A percentile compares a stretch with the other conserved stretches of the same genome.
These are phyloP conservation scores for Drosophila picticornis DNA, from an alignment of 2,888 invertebrate species.

Conservation along the genomic window DNA sequence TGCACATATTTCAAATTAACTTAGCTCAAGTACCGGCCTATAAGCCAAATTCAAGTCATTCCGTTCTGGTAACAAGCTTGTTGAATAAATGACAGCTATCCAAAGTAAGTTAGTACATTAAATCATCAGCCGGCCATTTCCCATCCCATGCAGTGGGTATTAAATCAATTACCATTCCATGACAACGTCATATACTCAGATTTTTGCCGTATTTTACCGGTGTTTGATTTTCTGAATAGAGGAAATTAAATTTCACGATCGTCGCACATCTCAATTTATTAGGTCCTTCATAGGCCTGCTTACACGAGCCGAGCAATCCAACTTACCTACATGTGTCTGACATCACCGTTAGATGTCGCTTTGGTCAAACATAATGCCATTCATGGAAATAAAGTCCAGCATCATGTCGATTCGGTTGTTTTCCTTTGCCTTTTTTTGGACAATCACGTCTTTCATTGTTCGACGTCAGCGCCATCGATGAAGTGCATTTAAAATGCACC, in stretches of 20 bases:
- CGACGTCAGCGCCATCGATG: constrained; percentile 5
- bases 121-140: background rate
- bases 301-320: constrained; percentile 15
- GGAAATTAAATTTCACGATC: constrained; percentile 82
- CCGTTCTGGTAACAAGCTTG: background rate
- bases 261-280: constrained; percentile 47
- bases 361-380: constrained; percentile 36
- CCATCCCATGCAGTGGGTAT: constrained; percentile 3
- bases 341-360: constrained; percentile 3
- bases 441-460: constrained; percentile 46
- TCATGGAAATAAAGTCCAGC: constrained; percentile 61
- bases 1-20: background rate
- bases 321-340: constrained; percentile 9
- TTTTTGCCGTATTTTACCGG: background rate
- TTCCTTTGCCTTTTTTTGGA: constrained; percentile 27
- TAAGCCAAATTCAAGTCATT: background rate
- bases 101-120: background rate
- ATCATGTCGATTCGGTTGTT: constrained; percentile 10
- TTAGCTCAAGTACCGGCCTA: background rate
- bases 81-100: background rate
- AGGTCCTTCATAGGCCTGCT: background rate
- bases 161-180: constrained; percentile 10
- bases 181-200: background rate
- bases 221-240: constrained; percentile 31
- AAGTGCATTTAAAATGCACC: constrained; percentile 49